phyloP scores from a whole-genome alignment of 2,113 vertebrate species.

The Mus spicilegus region DNA sequence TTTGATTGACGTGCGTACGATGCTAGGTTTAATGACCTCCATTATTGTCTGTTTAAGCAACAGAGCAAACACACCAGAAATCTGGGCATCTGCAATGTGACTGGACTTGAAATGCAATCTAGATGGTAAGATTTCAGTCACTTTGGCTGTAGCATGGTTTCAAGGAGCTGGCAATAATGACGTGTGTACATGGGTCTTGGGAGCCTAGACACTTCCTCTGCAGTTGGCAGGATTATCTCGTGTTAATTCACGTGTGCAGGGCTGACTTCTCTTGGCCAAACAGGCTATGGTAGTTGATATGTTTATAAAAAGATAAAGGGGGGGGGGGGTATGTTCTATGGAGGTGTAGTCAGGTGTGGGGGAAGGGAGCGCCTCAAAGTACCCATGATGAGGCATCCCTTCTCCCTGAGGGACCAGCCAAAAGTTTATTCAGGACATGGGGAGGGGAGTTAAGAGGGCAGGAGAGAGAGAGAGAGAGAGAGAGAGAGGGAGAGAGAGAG shows the following conservation, averaged over 20 bases:
- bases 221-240: not conserved
- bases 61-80: not conserved
- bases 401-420: too few relatives aligned
- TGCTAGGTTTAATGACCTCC: not conserved
- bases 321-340: too few relatives aligned
- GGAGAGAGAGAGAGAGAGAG: too few relatives aligned
- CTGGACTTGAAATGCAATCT: conserved; percentile 12
- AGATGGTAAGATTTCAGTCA: not conserved
- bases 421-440: too few relatives aligned
- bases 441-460: too few relatives aligned
- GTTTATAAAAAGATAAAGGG: too few relatives aligned
- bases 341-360: too few relatives aligned
- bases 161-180: not conserved
- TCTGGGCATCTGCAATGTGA: conserved; percentile 9
- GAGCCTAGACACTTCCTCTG: not conserved
- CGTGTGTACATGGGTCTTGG: not conserved
- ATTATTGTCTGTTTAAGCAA: conserved; percentile 55
- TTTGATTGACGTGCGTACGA: not conserved
- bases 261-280: not conserved
- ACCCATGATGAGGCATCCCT: too few relatives aligned
- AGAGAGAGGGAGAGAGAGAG: too few relatives aligned
- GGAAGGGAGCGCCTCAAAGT: too few relatives aligned
- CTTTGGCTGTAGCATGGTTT: not conserved
- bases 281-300: not conserved
- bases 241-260: not conserved